These are phyloP conservation scores for Gymnoscopelus microlampas DNA, from an alignment of 2,797 vertebrate genomes.

Conservation along the genomic window DNA sequence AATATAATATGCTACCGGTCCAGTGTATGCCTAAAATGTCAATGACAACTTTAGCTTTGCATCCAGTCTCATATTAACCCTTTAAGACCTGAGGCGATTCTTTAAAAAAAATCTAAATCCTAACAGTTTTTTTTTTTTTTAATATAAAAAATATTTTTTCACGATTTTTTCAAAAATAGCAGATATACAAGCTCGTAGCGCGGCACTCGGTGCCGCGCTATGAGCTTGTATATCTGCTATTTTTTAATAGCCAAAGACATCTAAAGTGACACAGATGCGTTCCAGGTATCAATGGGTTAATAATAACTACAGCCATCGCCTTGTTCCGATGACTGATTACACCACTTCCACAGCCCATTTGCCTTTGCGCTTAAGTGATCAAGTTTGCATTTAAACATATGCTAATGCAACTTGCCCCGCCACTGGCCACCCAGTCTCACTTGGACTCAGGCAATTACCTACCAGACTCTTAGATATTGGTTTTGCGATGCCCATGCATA, in stretches of 20 bases:
- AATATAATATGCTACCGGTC: slow-evolving; percentile 33
- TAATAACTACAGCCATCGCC: slow-evolving; percentile 53
- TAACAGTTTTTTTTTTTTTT: too few relatives aligned
- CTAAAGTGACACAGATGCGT: too few relatives aligned
- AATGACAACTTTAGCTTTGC: slow-evolving; percentile 39
- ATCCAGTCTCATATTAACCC: slow-evolving; percentile 50
- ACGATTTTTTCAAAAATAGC: too few relatives aligned
- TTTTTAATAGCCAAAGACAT: too few relatives aligned
- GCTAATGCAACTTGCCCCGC: slow-evolving; percentile 4
- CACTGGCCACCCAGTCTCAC: slow-evolving; percentile 2
- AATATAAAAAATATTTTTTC: too few relatives aligned
- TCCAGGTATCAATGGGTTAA: too few relatives aligned
- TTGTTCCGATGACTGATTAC: slow-evolving; percentile 43
- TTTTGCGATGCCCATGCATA: slow-evolving; percentile 18
- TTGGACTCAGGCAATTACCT: slow-evolving; percentile 27
- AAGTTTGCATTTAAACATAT: slow-evolving; percentile 37
- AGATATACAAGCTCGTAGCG: too few relatives aligned
- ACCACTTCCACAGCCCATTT: slow-evolving; percentile 48
- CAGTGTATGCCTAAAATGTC: slow-evolving; percentile 48
- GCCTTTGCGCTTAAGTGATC: slow-evolving; percentile 28
- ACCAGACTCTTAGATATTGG: slow-evolving; percentile 27
- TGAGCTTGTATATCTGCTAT: too few relatives aligned
- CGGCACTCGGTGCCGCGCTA: too few relatives aligned
- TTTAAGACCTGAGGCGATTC: too few relatives aligned
- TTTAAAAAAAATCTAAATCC: too few relatives aligned